A percentile compares a stretch with the other conserved stretches of the same genome.
Conservation (phyloP, 2,797 vertebrate genomes). For the Arnoldichthys spilopterus region DNA sequence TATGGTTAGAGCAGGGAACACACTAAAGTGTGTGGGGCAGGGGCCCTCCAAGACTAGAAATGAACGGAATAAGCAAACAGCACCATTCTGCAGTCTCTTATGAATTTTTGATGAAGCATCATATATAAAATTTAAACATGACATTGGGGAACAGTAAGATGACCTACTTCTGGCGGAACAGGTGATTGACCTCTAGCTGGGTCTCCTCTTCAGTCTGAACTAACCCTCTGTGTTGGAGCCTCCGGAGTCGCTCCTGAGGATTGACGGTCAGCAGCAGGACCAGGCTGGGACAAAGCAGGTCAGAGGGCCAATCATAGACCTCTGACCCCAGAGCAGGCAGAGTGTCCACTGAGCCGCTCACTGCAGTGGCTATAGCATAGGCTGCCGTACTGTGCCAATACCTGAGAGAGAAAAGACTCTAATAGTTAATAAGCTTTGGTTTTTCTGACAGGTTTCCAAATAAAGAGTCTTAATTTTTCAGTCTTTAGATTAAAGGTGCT, state of each 20-base stretch:
- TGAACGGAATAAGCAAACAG: background rate
- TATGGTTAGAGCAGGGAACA: background rate
- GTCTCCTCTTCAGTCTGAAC: constrained; percentile 85
- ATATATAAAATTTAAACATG: constrained; percentile 9
- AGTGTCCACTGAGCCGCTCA: constrained; percentile 76
- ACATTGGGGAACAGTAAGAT: constrained; percentile 7
- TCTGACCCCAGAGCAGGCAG: constrained; percentile 82
- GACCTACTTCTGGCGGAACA: constrained; percentile 87
- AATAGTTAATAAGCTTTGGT: background rate
- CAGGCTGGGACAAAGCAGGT: constrained; percentile 86
- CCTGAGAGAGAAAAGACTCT: constrained; percentile 66
- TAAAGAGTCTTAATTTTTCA: background rate
- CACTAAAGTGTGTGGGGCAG: background rate
- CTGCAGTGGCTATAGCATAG: constrained; percentile 90
- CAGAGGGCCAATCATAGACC: constrained; percentile 87
- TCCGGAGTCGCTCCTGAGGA: constrained; percentile 80
- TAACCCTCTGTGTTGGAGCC: constrained; percentile 80
- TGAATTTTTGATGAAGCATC: constrained; percentile 9
- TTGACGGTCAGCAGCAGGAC: constrained; percentile 87
- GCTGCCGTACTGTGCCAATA: constrained; percentile 96
- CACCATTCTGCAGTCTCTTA: constrained; percentile 6
- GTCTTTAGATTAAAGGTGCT: background rate
- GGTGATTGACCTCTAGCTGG: constrained; percentile 81
- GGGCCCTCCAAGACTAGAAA: background rate
- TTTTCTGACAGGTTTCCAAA: background rate